Conservation (phyloP, 1,140 invertebrate species). For the Bombus picipes region DNA sequence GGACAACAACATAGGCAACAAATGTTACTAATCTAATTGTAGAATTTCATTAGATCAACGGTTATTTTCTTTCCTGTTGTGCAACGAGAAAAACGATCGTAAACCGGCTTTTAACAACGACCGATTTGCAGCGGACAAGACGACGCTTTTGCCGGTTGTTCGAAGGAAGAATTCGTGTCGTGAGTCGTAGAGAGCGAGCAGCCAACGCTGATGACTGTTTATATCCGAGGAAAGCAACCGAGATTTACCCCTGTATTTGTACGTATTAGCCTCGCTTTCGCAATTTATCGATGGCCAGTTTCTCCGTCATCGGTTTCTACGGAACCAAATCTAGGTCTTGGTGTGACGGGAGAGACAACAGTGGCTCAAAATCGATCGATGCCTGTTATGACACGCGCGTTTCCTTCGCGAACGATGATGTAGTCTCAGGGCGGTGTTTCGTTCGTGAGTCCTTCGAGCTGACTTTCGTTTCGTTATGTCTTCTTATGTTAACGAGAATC, state of each 20-base stretch:
- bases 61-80: conserved; percentile 42
- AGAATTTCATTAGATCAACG: conserved; percentile 30
- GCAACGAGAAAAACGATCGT: conserved; percentile 41
- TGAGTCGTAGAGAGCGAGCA: conserved; percentile 12
- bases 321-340: conserved; percentile 62
- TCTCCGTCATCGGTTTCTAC: conserved; percentile 69
- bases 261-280: conserved; percentile 77
- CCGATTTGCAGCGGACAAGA: background rate
- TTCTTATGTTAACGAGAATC: background rate
- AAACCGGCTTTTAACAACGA: conserved; percentile 30
- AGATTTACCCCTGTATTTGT: conserved; percentile 57
- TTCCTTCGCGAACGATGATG: background rate
- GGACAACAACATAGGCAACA: background rate
- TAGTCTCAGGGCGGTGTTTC: background rate
- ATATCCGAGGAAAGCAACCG: conserved; percentile 52
- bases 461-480: background rate
- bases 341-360: background rate
- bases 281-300: conserved; percentile 69
- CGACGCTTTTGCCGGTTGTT: background rate
- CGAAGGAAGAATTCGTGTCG: conserved; percentile 6
- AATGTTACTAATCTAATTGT: background rate
- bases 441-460: background rate
- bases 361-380: conserved; percentile 6
- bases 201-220: conserved; percentile 16
- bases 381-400: conserved; percentile 19